Percentiles rank a stretch among this genome's conserved stretches.
phyloP scores from a whole-genome alignment of 2,888 invertebrate genomes.

The Sicus ferrugineus region DNA sequence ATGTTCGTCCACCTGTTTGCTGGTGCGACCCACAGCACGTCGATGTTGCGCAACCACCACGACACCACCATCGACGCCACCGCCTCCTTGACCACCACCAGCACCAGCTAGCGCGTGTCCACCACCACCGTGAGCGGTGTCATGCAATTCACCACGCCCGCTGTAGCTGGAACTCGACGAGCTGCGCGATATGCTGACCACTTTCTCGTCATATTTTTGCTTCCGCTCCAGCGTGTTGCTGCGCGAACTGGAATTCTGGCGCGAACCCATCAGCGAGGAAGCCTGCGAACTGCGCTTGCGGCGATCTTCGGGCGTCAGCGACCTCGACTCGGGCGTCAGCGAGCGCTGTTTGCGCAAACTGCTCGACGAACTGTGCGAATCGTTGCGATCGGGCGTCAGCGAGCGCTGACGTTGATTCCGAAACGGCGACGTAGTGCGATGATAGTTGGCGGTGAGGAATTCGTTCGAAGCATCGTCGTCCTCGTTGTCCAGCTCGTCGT shows the following conservation, averaged over 20 bases:
- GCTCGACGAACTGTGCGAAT: constrained; percentile 61
- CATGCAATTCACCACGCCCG: constrained; percentile 54
- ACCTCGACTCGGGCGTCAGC: constrained; percentile 62
- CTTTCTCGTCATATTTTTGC: constrained; percentile 58
- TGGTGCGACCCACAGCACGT: constrained; percentile 51
- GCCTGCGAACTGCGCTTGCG: constrained; percentile 58
- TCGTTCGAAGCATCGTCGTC: constrained; percentile 61
- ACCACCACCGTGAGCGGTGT: constrained; percentile 22
- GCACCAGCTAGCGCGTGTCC: not conserved
- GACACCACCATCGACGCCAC: constrained; percentile 24
- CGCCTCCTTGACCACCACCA: constrained; percentile 32
- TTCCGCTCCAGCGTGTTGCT: constrained; percentile 62
- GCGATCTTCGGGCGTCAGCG: constrained; percentile 62
- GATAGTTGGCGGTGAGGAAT: constrained; percentile 57
- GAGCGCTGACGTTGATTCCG: constrained; percentile 61
- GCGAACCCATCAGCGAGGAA: constrained; percentile 57
- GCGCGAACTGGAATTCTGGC: constrained; percentile 61
- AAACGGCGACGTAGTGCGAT: constrained; percentile 56
- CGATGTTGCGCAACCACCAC: constrained; percentile 47
- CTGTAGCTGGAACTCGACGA: constrained; percentile 65
- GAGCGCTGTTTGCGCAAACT: constrained; percentile 62
- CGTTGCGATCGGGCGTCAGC: constrained; percentile 62
- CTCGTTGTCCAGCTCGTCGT: constrained; percentile 69
- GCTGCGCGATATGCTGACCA: constrained; percentile 60
- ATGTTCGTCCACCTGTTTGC: constrained; percentile 60